Base-by-base conservation (phyloP, 2,113 vertebrate species). In the Pangasianodon hypophthalmus region DNA sequence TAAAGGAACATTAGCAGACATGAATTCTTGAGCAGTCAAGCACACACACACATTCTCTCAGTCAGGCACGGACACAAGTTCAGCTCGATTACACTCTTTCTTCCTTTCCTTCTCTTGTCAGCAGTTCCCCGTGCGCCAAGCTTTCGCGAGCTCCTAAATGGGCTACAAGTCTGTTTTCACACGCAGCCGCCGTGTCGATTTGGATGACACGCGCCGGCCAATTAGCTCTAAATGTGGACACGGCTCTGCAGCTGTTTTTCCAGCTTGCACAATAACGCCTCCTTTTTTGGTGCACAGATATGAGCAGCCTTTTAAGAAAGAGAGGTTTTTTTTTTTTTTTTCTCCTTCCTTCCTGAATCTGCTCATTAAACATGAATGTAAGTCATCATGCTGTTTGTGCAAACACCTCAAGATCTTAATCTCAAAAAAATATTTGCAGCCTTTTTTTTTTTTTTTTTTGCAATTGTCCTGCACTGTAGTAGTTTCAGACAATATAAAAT, bases 181-280 rank as follows among this genome's bases (percentile, higher is more conserved):
- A 87, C 18, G 64, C 87, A 37, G 58, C 79, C 32, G 58, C 81
- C 82, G 84, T 90, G 86, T 88, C 60, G 21, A 37, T 75, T 83
- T 21, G 80, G 86, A 50, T 90, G 87, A 54, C 90, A 71, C 88
- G 84, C 80, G 67, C 64, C 46, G 69, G 19, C 88, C 91, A 92
- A 90, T 92, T 89, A 90, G 73, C 62, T 62, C 37, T 75, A 86
- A 86, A 69, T 64, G 87, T 88, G 77, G 88, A 88, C 87, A 71
- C 69, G 41, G 82, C 73, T 79, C 67, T 75, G 88, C 89, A 67
- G 84, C 71, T 88, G 87, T n/a, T 26, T 85, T 52, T 60, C 81
- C 85, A 83, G 81, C 41, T 46, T 67, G 54, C 10, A 79, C 75
- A 67, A 50, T 62, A 60, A 77, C 48, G 29, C 29, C 52, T 58